These are phyloP conservation scores for Sminthurides aquaticus DNA, from an alignment of 2,888 invertebrate genomes.

Conservation along the genomic window DNA sequence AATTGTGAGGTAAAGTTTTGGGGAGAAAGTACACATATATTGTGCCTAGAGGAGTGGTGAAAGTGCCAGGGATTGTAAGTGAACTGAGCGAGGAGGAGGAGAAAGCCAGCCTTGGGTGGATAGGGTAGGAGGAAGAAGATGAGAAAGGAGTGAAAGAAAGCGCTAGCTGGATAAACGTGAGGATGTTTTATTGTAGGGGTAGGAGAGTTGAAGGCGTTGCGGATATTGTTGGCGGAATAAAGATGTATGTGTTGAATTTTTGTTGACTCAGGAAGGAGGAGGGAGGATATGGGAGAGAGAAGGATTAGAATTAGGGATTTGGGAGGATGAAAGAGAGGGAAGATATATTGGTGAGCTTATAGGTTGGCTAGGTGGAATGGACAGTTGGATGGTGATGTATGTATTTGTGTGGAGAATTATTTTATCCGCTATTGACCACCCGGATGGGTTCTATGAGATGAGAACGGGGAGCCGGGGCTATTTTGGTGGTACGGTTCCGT, in stretches of 20 bases:
- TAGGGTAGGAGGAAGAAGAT: background rate
- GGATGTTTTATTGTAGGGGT: background rate
- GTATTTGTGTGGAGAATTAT: background rate
- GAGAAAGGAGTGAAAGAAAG: background rate
- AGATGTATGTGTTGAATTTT: background rate
- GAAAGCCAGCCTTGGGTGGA: background rate
- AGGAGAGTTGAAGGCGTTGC: background rate
- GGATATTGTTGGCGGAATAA: background rate
- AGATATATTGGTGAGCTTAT: background rate
- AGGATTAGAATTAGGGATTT: background rate
- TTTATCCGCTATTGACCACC: background rate
- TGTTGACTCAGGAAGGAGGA: background rate
- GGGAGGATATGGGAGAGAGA: background rate
- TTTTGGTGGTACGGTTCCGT: too few relatives aligned
- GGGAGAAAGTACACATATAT: background rate
- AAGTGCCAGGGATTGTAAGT: too few relatives aligned
- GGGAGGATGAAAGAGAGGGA: background rate
- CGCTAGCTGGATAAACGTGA: background rate
- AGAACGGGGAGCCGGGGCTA: too few relatives aligned
- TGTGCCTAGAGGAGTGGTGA: background rate
- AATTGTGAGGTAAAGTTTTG: background rate
- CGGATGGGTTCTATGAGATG: background rate
- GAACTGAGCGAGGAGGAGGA: too few relatives aligned
- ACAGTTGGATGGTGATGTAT: background rate
- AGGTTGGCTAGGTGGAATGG: background rate